These are phyloP conservation scores for Metopolophium dirhodum DNA, from an alignment of 1,140 invertebrate species.

Conservation along the genomic window DNA sequence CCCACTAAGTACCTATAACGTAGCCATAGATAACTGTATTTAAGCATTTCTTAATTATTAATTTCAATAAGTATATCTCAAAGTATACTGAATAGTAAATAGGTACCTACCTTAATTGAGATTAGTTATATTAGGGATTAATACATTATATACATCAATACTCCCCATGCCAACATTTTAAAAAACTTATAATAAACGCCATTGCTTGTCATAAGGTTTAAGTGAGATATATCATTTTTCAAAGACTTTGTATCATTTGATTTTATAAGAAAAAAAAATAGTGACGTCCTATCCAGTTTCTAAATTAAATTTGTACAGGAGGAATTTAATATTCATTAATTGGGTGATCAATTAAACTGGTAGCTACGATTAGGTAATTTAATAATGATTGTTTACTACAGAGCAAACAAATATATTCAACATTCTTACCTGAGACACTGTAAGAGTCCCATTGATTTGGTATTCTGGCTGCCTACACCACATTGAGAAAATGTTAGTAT, in stretches of 20 bases:
- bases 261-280: background rate
- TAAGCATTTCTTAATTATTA: background rate
- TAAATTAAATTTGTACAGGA: background rate
- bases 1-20: background rate
- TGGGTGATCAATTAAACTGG: background rate
- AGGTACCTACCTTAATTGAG: background rate
- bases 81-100: background rate
- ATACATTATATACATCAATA: background rate
- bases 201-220: no score
- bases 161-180: background rate
- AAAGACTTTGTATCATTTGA: background rate
- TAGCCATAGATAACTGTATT: background rate
- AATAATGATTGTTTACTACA: background rate
- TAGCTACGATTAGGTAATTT: background rate
- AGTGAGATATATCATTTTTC: no score
- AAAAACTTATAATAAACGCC: background rate
- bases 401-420: background rate
- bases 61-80: background rate
- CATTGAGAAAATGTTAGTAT: conserved; percentile 71
- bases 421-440: conserved; percentile 71
- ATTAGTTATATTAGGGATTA: background rate
- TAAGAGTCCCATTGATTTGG: conserved; percentile 69
- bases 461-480: conserved; percentile 65
- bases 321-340: background rate
- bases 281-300: background rate